Percentiles rank a stretch among this genome's conserved stretches.
These are phyloP conservation scores for Pipistrellus pygmaeus DNA, from an alignment of 2,797 vertebrate species.

Conservation along the genomic window DNA sequence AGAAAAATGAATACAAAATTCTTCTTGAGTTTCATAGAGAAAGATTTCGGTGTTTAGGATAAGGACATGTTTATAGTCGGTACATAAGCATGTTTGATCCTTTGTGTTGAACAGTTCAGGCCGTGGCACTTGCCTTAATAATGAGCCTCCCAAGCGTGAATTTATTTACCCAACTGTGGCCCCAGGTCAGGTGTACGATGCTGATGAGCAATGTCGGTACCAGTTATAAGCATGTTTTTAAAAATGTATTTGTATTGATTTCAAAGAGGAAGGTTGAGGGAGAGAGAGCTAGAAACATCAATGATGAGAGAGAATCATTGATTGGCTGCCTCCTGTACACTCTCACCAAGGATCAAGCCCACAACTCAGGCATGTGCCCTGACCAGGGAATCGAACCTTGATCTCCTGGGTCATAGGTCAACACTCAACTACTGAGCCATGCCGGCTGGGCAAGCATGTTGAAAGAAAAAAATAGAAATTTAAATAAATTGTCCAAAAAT, in stretches of 20 bases:
- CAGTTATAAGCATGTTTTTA: slow-evolving; percentile 82
- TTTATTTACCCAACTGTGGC: slow-evolving; percentile 99
- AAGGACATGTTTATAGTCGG: background rate
- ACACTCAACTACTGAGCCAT: no score
- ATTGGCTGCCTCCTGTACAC: no score
- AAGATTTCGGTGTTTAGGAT: background rate
- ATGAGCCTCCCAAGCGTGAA: slow-evolving; percentile 99
- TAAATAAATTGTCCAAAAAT: slow-evolving; percentile 39
- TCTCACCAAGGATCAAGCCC: no score
- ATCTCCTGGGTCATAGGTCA: no score
- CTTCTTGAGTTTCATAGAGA: slow-evolving; percentile 11
- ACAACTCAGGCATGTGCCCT: no score
- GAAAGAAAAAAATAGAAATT: slow-evolving; percentile 48
- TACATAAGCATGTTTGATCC: slow-evolving; percentile 86
- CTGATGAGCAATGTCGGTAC: slow-evolving; percentile 99
- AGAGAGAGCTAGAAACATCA: no score
- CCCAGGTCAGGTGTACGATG: slow-evolving; percentile 99
- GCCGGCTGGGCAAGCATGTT: background rate
- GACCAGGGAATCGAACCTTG: no score
- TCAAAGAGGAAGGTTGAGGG: no score
- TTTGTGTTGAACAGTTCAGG: slow-evolving; percentile 99
- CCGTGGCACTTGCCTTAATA: slow-evolving; percentile 99
- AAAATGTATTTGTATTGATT: no score
- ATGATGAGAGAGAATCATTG: no score
- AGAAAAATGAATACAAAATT: slow-evolving; percentile 18